phyloP scores from a whole-genome alignment of 2,797 vertebrate genomes.

The Leptodactylus fallax region DNA sequence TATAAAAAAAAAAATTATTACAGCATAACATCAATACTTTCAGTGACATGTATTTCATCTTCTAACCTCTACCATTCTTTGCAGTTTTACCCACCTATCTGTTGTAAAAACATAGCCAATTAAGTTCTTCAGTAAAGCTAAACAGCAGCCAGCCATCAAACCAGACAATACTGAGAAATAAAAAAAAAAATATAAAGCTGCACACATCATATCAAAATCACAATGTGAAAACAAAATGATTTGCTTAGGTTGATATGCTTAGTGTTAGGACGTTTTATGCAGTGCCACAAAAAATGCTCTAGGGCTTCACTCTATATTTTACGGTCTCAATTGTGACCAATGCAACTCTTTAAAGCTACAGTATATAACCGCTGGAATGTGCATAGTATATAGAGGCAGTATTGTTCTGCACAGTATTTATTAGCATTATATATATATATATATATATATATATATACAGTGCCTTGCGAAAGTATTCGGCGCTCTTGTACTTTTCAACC shows the following conservation, averaged over 20 bases:
- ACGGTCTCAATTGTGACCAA: too few relatives aligned
- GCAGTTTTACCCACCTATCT: constrained; percentile 67
- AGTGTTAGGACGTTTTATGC: background rate
- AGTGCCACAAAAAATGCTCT: constrained; percentile 75
- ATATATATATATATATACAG: too few relatives aligned
- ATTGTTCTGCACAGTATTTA: too few relatives aligned
- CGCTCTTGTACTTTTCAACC: too few relatives aligned
- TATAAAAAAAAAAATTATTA: constrained; percentile 12
- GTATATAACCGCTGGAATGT: too few relatives aligned
- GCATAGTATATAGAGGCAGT: too few relatives aligned
- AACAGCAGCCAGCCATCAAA: constrained; percentile 64
- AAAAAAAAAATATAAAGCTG: background rate
- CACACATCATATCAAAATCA: background rate
- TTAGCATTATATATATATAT: too few relatives aligned
- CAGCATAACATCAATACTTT: background rate
- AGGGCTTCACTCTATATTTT: background rate
- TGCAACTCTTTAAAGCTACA: too few relatives aligned
- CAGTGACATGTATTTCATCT: background rate
- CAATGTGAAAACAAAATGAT: too few relatives aligned
- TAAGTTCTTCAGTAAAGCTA: constrained; percentile 68
- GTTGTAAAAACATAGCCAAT: constrained; percentile 76
- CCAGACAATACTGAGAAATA: constrained; percentile 69
- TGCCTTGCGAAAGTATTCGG: too few relatives aligned
- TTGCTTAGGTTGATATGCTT: background rate
- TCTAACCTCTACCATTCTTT: background rate